Percentiles rank a stretch among this genome's conserved stretches.
Evolutionary conservation across 2,797 vertebrate genomes (phyloP).

Genomic region (Phrynocephalus forsythii): DNA sequence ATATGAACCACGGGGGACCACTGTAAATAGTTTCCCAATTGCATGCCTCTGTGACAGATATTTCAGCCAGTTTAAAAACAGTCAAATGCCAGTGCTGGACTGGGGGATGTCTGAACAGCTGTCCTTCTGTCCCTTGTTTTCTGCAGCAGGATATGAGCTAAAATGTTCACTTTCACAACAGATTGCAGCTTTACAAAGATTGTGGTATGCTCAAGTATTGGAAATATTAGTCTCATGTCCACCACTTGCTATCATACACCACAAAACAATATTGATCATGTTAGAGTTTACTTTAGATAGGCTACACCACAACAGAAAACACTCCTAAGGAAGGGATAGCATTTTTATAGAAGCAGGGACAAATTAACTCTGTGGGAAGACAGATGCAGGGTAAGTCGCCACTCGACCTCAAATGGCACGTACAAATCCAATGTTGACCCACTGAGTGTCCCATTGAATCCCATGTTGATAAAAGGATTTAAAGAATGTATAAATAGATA

Average conservation of each 20-base stretch:
- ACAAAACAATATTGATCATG: not conserved
- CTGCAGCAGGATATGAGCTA: too few relatives aligned
- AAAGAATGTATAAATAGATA: slow-evolving; percentile 10
- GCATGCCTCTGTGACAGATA: too few relatives aligned
- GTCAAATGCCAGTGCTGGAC: too few relatives aligned
- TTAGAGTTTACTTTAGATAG: not conserved
- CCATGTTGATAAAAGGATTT: not conserved
- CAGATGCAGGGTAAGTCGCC: not conserved
- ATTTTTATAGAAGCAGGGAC: not conserved
- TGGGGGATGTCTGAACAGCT: too few relatives aligned
- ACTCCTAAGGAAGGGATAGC: not conserved
- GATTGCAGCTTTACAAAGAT: not conserved
- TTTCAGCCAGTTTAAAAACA: too few relatives aligned
- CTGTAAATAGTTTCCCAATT: too few relatives aligned
- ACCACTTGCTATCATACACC: not conserved
- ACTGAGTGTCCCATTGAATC: not conserved
- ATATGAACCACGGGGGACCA: too few relatives aligned
- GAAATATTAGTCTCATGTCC: not conserved
- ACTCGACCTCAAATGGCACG: not conserved
- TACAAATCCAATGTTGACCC: not conserved
- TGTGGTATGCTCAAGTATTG: not conserved
- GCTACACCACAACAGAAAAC: not conserved
- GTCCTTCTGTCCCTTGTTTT: too few relatives aligned
- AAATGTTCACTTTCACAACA: not conserved
- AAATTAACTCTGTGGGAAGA: not conserved